A percentile compares a stretch with the other conserved stretches of the same genome.
Evolutionary conservation across 2,888 invertebrate species (phyloP).

Genomic region (Fabriciana adippe): DNA sequence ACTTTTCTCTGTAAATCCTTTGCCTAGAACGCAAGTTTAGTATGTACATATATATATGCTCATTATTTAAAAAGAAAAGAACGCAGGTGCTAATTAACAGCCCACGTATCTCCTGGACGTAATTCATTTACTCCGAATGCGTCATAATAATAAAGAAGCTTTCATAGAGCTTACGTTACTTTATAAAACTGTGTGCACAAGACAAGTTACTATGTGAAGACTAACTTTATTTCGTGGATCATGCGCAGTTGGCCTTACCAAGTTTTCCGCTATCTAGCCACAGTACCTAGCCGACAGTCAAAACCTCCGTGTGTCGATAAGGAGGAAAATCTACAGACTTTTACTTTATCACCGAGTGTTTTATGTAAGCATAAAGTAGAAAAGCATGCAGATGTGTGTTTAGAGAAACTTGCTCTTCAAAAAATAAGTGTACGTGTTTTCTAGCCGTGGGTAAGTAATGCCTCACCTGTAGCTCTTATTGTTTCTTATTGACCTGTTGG

Average conservation of each 20-base stretch:
- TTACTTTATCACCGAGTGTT: conserved; percentile 60
- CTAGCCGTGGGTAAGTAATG: conserved; percentile 66
- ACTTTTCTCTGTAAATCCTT: too few species aligned
- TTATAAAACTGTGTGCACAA: conserved; percentile 11
- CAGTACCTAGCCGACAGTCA: conserved; percentile 63
- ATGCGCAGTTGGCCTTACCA: conserved; percentile 57
- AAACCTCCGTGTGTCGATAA: conserved; percentile 53
- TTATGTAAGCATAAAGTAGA: conserved; percentile 77
- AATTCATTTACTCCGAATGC: neutral
- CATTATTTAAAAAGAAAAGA: too few species aligned
- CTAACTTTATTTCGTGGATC: conserved; percentile 46
- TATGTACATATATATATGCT: too few species aligned
- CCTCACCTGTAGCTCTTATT: conserved; percentile 58
- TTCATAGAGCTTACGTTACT: neutral
- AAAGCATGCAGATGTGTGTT: conserved; percentile 74
- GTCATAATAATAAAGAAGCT: neutral
- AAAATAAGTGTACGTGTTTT: conserved; percentile 64
- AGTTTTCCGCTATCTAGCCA: conserved; percentile 43
- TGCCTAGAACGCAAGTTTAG: too few species aligned
- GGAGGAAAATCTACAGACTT: conserved; percentile 49
- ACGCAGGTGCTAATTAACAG: neutral
- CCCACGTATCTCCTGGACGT: neutral
- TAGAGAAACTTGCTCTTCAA: conserved; percentile 61
- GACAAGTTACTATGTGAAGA: conserved; percentile 40
- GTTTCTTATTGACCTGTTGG: conserved; percentile 35